Conservation (phyloP, 1,140 invertebrate species). For the Hylaeus volcanicus region DNA sequence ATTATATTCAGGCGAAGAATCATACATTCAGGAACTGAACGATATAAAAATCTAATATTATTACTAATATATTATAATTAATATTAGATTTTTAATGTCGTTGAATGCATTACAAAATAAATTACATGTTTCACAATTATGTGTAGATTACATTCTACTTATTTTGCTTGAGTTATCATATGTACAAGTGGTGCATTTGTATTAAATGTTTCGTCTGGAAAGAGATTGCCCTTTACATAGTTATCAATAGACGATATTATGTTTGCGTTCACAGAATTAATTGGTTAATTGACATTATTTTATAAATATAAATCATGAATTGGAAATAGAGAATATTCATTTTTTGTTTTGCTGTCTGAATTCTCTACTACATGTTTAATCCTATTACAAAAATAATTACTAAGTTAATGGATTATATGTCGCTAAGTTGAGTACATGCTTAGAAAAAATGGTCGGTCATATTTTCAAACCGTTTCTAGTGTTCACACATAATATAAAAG, state of each 20-base stretch:
- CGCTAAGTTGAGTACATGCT: not conserved
- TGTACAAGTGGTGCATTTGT: constrained; percentile 35
- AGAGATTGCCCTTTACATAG: not conserved
- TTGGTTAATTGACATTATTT: not conserved
- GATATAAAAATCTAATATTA: not conserved
- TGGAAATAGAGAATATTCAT: not conserved
- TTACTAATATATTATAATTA: constrained; percentile 14
- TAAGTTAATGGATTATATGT: constrained; percentile 12
- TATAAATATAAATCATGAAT: constrained; percentile 15
- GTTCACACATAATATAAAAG: constrained; percentile 16
- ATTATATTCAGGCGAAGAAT: not conserved
- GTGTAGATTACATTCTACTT: constrained; percentile 15
- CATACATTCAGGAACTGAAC: constrained; percentile 24
- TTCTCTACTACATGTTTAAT: not conserved
- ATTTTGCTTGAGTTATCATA: constrained; percentile 18
- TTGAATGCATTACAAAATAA: constrained; percentile 40
- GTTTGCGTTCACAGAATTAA: not conserved
- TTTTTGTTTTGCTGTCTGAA: not conserved
- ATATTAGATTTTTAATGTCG: constrained; percentile 22
- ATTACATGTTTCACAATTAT: constrained; percentile 27
- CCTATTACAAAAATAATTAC: constrained; percentile 13
- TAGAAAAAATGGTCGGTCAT: not conserved
- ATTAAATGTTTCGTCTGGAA: not conserved
- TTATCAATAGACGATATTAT: not conserved
- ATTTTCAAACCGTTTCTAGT: not conserved